Percentiles rank a stretch among this genome's conserved stretches.
These are phyloP conservation scores for Sapajus apella DNA, from an alignment of 2,113 vertebrate genomes.

Conservation along the genomic window DNA sequence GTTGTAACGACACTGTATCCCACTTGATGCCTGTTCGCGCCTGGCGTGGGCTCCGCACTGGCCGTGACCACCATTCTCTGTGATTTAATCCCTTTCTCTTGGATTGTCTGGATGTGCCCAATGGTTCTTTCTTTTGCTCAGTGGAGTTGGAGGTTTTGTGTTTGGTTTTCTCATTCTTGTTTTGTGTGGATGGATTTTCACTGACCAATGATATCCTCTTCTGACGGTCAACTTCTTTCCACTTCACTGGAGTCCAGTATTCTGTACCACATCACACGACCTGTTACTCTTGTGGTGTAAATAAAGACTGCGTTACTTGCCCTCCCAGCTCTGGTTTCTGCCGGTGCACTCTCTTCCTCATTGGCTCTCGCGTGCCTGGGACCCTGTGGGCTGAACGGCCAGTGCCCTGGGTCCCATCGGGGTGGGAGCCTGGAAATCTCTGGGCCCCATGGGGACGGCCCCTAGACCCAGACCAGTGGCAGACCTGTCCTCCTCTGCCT, in stretches of 20 bases:
- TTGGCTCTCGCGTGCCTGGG: accelerated
- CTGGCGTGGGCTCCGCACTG: conserved; percentile 76
- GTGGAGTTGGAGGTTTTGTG: conserved; percentile 79
- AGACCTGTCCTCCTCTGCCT: background rate
- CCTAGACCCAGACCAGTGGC: background rate
- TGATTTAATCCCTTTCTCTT: conserved; percentile 76
- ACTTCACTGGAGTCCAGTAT: conserved; percentile 87
- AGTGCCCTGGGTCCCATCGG: accelerated
- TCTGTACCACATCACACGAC: conserved; percentile 87
- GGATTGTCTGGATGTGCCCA: conserved; percentile 66
- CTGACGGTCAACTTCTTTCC: conserved; percentile 83
- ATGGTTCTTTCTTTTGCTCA: conserved; percentile 79
- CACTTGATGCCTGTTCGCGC: conserved; percentile 76
- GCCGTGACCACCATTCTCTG: conserved; percentile 78
- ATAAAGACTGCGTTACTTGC: conserved; percentile 84
- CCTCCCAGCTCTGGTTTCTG: conserved; percentile 71
- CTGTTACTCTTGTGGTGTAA: conserved; percentile 92
- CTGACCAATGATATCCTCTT: conserved; percentile 83
- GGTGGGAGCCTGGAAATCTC: accelerated
- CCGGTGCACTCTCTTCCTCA: background rate
- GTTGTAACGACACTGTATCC: conserved; percentile 76
- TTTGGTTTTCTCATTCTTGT: conserved; percentile 58
- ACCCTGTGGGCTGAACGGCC: accelerated
- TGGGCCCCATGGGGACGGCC: no score
- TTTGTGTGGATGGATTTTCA: conserved; percentile 53